A percentile compares a stretch with the other conserved stretches of the same genome.
These are phyloP conservation scores for Sinocyclocheilus anshuiensis DNA, from an alignment of 2,113 vertebrate genomes.

Conservation along the genomic window DNA sequence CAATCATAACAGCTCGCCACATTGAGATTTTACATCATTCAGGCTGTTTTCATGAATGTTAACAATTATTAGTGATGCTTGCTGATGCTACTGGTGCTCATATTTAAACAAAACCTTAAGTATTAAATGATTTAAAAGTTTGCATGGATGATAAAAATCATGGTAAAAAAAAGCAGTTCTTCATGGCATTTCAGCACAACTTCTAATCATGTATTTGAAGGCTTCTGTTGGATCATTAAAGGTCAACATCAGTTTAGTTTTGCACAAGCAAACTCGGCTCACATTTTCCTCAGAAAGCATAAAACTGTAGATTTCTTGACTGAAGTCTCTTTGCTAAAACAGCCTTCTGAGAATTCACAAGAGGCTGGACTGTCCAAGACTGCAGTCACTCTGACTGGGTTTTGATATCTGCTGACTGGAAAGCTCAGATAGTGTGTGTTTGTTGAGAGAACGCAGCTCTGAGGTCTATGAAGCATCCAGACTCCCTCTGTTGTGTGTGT, in stretches of 20 bases:
- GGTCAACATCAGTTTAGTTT: not conserved
- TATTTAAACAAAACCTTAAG: not conserved
- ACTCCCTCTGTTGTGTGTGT: slow-evolving; percentile 26
- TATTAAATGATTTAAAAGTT: not conserved
- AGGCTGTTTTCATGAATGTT: not conserved
- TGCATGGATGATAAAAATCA: not conserved
- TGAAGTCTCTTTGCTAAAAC: not conserved
- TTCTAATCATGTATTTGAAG: not conserved
- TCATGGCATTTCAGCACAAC: not conserved
- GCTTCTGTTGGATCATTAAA: not conserved
- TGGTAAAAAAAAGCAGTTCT: not conserved
- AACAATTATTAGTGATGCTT: not conserved
- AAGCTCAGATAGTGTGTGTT: slow-evolving; percentile 4
- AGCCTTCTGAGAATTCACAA: not conserved
- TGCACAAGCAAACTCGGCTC: not conserved
- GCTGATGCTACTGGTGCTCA: not conserved
- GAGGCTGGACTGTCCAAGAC: not conserved
- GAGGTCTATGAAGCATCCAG: slow-evolving; percentile 20
- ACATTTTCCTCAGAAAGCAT: not conserved
- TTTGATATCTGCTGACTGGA: not conserved
- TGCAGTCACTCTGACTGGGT: not conserved
- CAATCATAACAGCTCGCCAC: slow-evolving; percentile 3
- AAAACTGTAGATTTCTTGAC: not conserved
- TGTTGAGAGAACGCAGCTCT: slow-evolving; percentile 17
- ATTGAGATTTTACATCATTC: not conserved